Conservation (phyloP, 2,797 vertebrate species). For the Gallinago stenura region DNA sequence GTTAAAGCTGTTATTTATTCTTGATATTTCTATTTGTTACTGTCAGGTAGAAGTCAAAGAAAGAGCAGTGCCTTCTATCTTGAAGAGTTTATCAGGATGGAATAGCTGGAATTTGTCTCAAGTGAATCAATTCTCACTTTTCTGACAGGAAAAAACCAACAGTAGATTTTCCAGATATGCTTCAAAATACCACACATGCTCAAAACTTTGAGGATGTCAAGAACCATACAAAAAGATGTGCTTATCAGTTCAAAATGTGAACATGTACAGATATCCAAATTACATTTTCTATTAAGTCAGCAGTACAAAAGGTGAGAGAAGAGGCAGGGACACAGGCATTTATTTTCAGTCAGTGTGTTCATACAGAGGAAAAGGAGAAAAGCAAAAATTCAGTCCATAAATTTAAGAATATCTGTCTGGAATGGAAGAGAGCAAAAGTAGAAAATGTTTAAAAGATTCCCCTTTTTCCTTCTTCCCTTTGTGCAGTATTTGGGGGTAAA, state of each 20-base stretch:
- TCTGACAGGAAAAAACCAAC: slow-evolving; percentile 40
- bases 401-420: neutral
- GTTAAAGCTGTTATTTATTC: slow-evolving; percentile 53
- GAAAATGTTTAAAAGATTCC: neutral
- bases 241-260: slow-evolving; percentile 45
- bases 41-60: slow-evolving; percentile 47
- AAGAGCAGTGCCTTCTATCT: slow-evolving; percentile 14
- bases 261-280: slow-evolving; percentile 31
- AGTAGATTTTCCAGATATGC: slow-evolving; percentile 36
- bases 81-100: slow-evolving; percentile 37
- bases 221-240: neutral
- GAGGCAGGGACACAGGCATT: neutral
- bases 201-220: slow-evolving; percentile 19
- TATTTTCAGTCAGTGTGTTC: neutral
- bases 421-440: neutral
- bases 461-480: neutral
- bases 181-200: slow-evolving; percentile 46
- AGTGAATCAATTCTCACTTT: slow-evolving; percentile 29
- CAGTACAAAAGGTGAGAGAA: slow-evolving; percentile 28
- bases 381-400: neutral
- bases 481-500: neutral
- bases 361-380: neutral
- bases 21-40: slow-evolving; percentile 51
- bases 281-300: slow-evolving; percentile 46
- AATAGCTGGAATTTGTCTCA: slow-evolving; percentile 48